phyloP scores from a whole-genome alignment of 1,140 invertebrate genomes.

The Penaeus japonicus region DNA sequence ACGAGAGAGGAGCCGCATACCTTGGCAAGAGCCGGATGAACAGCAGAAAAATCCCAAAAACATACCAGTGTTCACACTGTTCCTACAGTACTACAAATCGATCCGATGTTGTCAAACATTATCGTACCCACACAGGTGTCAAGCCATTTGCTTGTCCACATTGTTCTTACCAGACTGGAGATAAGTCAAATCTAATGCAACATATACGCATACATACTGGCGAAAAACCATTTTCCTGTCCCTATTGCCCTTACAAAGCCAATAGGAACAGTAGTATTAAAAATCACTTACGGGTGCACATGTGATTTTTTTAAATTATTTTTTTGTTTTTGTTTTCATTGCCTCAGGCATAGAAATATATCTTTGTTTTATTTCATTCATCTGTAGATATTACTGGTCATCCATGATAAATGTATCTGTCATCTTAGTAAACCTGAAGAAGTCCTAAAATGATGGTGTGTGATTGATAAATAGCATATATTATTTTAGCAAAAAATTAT shows the following conservation, averaged over 20 bases:
- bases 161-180: conserved; percentile 41
- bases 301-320: conserved; percentile 1
- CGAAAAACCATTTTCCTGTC: conserved; percentile 40
- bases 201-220: conserved; percentile 41
- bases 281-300: conserved; percentile 45
- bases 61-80: conserved; percentile 38
- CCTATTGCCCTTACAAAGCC: conserved; percentile 47
- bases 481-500: too few species aligned
- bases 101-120: conserved; percentile 41
- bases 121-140: conserved; percentile 32
- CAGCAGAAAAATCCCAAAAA: conserved; percentile 39
- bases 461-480: too few species aligned
- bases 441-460: too few species aligned
- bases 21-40: conserved; percentile 7
- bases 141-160: conserved; percentile 37
- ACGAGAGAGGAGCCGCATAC: conserved; percentile 25
- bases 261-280: conserved; percentile 50
- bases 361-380: too few species aligned
- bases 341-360: too few species aligned
- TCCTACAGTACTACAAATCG: conserved; percentile 40
- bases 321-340: not conserved
- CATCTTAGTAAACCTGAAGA: too few species aligned
- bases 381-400: too few species aligned
- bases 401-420: too few species aligned
- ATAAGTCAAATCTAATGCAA: conserved; percentile 39